Evolutionary conservation across 2,113 vertebrate species (phyloP), one percentile per base, ranked within the genome.

Genomic region (Uropsilus gracilis): DNA sequence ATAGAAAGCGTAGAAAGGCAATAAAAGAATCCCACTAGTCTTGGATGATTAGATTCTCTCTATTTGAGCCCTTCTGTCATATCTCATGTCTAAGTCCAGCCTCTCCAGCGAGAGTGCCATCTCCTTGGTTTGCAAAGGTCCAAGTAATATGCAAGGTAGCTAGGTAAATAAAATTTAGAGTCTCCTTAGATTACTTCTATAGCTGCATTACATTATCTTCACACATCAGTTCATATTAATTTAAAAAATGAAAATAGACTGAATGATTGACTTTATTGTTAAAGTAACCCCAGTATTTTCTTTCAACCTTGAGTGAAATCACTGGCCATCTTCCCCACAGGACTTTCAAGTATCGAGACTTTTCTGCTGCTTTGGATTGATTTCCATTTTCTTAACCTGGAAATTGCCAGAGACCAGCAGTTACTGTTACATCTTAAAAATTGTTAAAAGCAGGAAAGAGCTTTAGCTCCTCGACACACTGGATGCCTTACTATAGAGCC

Each of bases 201-300:
- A 90, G 71, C 30, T 53, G 66, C 1, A 16, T 37, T 78, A 48
- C 26, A 28, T 26, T 66, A 4, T 50, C 84, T 76, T 53, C 30
- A 89, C 44, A 37, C 14, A 55, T 61, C 32, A 55, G 63, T 78
- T 3, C 20, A 63, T 66, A 69, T 63, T 91, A 66, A 81, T 63
- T 78, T 39, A 37, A 57, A 76, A 93, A 95, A 77, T 71, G 46
- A 94, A 95, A 55, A 22, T 30, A 18, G 42, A 53, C 73, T 55
- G 17, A 69, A 90, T 75, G 9, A 42, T 34, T 73, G 73, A n/a
- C 20, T 50, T 85, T 12, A 66, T 50, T 55, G 77, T 86, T 63
- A 86, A 50, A 9, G 64, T 39, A 89, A n/a, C 17, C 13, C 48
- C 50, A 57, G 3, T 14, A 44, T 68, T 86, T 92, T 86, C 71